Conservation (phyloP, 2,888 invertebrate species). For the Philonicus albiceps region DNA sequence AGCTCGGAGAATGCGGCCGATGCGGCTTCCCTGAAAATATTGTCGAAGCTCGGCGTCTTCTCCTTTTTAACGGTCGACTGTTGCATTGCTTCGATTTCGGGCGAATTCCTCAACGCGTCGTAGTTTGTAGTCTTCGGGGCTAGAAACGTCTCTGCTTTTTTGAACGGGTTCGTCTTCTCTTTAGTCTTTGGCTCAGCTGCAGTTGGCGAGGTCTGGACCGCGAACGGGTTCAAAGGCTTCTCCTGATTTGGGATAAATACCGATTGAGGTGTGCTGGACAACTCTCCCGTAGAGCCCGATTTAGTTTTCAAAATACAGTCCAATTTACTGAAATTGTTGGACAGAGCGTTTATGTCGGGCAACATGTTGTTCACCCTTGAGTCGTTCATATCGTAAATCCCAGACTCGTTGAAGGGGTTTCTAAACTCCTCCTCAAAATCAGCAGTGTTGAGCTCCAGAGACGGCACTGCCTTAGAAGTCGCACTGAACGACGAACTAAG, state of each 20-base stretch:
- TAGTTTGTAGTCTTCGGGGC: conserved; percentile 40
- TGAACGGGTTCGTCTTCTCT: conserved; percentile 44
- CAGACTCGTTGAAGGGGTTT: conserved; percentile 46
- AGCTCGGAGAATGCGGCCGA: conserved; percentile 49
- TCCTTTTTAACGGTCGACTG: background rate
- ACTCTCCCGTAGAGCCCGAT: background rate
- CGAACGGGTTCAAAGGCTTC: conserved; percentile 25
- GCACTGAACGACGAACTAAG: background rate
- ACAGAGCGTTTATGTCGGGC: conserved; percentile 39
- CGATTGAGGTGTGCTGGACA: background rate
- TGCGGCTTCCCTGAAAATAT: conserved; percentile 49
- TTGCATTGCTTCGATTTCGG: conserved; percentile 43
- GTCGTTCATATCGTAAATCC: conserved; percentile 37
- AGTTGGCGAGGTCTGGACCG: background rate
- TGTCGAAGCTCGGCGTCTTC: conserved; percentile 39
- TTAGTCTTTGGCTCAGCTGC: background rate
- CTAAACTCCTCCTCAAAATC: background rate
- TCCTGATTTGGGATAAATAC: background rate
- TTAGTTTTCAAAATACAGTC: conserved; percentile 40
- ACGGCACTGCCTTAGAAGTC: background rate
- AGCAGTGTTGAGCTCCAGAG: conserved; percentile 41
- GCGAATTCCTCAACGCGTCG: conserved; percentile 46
- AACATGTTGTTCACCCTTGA: conserved; percentile 8
- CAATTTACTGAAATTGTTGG: conserved; percentile 45
- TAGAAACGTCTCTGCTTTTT: conserved; percentile 37